phyloP scores from a whole-genome alignment of 92 coral and sea anemone genomes.

The Porites rus region DNA sequence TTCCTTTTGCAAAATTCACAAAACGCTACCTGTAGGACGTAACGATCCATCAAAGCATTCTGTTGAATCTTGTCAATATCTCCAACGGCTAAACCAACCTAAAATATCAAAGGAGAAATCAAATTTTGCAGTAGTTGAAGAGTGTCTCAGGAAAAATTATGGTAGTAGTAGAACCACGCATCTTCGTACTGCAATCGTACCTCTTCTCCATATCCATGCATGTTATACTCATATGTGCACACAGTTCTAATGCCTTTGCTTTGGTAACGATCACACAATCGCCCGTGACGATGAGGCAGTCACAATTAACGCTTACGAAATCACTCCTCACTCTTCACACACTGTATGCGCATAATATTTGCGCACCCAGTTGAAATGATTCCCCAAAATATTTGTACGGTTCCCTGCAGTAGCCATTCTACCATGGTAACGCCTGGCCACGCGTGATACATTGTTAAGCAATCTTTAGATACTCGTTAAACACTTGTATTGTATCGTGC shows the following conservation, averaged over 20 bases:
- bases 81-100: constrained; percentile 94
- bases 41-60: constrained; percentile 90
- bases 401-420: background rate
- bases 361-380: no score
- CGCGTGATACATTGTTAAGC: background rate
- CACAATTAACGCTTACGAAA: no score
- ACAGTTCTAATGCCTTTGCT: no score
- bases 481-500: background rate
- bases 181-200: background rate
- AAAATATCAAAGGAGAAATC: background rate
- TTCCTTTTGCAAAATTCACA: background rate
- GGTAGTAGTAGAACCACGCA: no score
- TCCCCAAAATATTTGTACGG: background rate
- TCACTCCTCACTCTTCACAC: no score
- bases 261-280: no score
- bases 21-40: constrained; percentile 78
- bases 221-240: no score
- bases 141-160: no score
- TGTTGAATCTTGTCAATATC: constrained; percentile 87
- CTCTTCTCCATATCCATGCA: no score
- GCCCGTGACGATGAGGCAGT: no score
- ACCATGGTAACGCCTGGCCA: background rate
- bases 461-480: background rate
- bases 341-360: no score
- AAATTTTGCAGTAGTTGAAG: background rate